These are phyloP conservation scores for Labrus mixtus DNA, from an alignment of 2,113 vertebrate genomes.

Conservation along the genomic window DNA sequence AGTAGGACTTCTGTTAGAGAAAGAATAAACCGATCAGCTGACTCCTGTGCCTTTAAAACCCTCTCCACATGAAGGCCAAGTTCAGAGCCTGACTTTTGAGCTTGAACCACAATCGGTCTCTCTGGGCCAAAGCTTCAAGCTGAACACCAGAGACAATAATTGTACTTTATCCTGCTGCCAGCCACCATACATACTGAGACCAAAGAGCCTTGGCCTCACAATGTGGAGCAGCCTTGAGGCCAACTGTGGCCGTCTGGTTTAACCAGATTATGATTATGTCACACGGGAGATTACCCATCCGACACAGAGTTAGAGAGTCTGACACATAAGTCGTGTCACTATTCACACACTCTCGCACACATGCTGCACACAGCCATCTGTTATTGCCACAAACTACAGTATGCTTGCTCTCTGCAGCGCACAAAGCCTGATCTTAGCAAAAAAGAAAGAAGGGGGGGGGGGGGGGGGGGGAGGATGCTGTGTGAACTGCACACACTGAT, in stretches of 20 bases:
- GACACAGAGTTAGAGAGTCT: conserved; percentile 39
- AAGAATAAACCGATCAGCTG: background rate
- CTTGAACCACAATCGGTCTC: conserved; percentile 42
- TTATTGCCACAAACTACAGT: conserved; percentile 65
- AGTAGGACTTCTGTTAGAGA: background rate
- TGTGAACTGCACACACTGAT: conserved; percentile 59
- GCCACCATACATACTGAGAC: conserved; percentile 33
- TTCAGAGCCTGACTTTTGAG: conserved; percentile 10
- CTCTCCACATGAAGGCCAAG: conserved; percentile 15
- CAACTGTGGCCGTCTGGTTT: conserved; percentile 55
- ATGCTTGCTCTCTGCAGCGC: conserved; percentile 34
- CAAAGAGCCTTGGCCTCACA: conserved; percentile 44
- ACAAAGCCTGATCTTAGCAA: conserved; percentile 52
- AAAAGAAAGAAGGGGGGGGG: conserved; percentile 24
- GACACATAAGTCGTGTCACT: conserved; percentile 30
- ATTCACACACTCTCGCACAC: conserved; percentile 5
- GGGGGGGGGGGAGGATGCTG: conserved; percentile 35
- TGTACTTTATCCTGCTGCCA: conserved; percentile 56
- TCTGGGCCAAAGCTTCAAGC: conserved; percentile 21
- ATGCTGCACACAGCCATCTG: conserved; percentile 58
- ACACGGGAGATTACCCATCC: conserved; percentile 66
- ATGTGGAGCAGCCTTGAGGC: conserved; percentile 47
- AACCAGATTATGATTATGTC: conserved; percentile 75
- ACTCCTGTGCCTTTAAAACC: conserved; percentile 15
- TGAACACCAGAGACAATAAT: conserved; percentile 46